Base-by-base conservation (phyloP, 1,140 invertebrate genomes). In the Drosophila willistoni region DNA sequence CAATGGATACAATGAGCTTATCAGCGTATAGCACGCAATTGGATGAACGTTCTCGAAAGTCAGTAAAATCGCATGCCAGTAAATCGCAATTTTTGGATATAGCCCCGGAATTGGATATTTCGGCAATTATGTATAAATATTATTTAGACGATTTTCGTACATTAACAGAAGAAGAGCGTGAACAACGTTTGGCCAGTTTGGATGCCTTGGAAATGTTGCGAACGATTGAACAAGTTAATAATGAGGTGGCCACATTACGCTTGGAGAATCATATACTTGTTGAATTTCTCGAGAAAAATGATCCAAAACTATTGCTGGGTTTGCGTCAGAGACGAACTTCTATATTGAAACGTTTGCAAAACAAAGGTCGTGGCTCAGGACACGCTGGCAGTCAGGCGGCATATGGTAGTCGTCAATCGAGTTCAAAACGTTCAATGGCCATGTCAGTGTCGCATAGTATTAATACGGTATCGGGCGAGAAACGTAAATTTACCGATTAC, bases 241-340 rank as follows among this genome's bases (percentile, higher is more conserved):
- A 78, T n/a, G 87, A 90, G 29, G 55, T 91, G 51, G 74, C 77
- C 25, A 73, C 64, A 5, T 33, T 72, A 1, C 72, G 79, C 33
- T 75, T 92, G n/a, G 91, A 92, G 75, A 91, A 91, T 63, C 71
- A 89, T 54, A 80, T 91, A 12, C 72, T 92, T 33, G 78, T 77
- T 0, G 85, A 90, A 51, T 92, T 91, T 57, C 69, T 92, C 1
- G 85, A 92, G 39, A 91, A 90, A 41, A 91, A 92, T 56, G 91
- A 92, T 78, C 89, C 91, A 2, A 92, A 90, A 42, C 47, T 91
- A 7, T 73, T 92, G 47, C 44, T 90, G 17, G 82, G 85, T 7
- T 17, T 85, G 19, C 62, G 78, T 10, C 73, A 90, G 44, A 71
- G 84, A 9, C 81, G 90, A 22, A 74, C 74, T 6, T 91, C 90